Evolutionary conservation across 1,140 invertebrate species (phyloP).

Genomic region (Halictus rubicundus): DNA sequence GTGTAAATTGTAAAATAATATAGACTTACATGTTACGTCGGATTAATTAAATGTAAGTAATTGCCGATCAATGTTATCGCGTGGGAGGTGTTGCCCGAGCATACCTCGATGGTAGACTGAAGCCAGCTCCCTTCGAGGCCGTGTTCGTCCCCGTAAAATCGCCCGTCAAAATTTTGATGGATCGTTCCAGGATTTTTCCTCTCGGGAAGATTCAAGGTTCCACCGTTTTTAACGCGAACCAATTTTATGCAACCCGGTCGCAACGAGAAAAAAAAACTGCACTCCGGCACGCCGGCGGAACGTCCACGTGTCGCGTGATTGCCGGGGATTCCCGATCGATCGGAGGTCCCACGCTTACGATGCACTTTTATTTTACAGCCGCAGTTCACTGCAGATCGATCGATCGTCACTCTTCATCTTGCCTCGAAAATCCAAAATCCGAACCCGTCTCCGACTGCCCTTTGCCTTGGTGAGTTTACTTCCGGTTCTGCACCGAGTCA

Average conservation of each 20-base stretch:
- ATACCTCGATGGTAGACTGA: slow-evolving; percentile 13
- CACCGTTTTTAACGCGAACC: not conserved
- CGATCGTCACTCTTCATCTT: slow-evolving; percentile 40
- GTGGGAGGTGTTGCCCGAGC: not conserved
- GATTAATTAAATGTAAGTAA: not conserved
- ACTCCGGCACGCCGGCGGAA: not conserved
- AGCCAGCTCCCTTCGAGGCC: not conserved
- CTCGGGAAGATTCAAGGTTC: slow-evolving; percentile 9
- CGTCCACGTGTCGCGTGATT: slow-evolving; percentile 67
- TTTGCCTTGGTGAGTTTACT: too few relatives aligned
- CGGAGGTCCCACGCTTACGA: slow-evolving; percentile 35
- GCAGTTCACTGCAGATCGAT: slow-evolving; percentile 60
- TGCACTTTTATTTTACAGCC: slow-evolving; percentile 57
- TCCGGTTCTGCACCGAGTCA: too few relatives aligned
- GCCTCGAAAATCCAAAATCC: not conserved
- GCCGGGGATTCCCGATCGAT: slow-evolving; percentile 64
- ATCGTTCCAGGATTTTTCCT: slow-evolving; percentile 4
- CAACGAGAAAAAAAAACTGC: not conserved
- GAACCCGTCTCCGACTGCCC: too few relatives aligned
- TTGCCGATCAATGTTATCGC: not conserved
- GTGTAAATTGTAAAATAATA: too few relatives aligned
- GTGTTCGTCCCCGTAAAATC: slow-evolving; percentile 17
- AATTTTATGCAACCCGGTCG: not conserved
- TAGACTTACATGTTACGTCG: too few relatives aligned
- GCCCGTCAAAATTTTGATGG: slow-evolving; percentile 36